phyloP scores from a whole-genome alignment of 1,140 invertebrate species.

The Copidosoma floridanum region DNA sequence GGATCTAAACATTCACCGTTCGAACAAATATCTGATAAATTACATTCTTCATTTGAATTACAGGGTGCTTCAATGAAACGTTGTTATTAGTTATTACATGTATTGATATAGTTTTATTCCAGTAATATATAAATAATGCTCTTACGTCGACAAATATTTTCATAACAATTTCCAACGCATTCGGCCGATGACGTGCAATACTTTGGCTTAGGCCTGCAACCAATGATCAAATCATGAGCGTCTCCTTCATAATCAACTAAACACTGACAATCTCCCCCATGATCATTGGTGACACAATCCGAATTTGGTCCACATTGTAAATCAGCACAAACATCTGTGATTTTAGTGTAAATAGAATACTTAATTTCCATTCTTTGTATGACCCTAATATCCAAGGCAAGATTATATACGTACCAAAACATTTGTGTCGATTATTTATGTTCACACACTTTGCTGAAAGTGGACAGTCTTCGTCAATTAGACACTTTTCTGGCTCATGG shows the following conservation, averaged over 20 bases:
- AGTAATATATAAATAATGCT: too few species aligned
- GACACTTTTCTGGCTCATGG: constrained; percentile 73
- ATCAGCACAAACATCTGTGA: constrained; percentile 72
- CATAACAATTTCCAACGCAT: constrained; percentile 77
- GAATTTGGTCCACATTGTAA: constrained; percentile 76
- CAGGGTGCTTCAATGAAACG: constrained; percentile 67
- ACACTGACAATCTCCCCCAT: constrained; percentile 75
- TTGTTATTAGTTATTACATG: constrained; percentile 4
- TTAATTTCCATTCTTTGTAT: not conserved
- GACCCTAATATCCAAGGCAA: not conserved
- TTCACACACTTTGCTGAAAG: constrained; percentile 70
- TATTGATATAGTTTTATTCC: not conserved
- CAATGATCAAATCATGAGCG: constrained; percentile 65
- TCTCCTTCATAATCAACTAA: constrained; percentile 74
- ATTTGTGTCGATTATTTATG: constrained; percentile 70
- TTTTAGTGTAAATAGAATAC: not conserved
- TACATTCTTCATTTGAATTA: constrained; percentile 77
- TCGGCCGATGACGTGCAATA: constrained; percentile 69
- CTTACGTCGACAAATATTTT: constrained; percentile 77
- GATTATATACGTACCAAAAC: constrained; percentile 58
- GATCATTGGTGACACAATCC: constrained; percentile 74
- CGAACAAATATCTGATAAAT: constrained; percentile 72
- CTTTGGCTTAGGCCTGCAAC: constrained; percentile 75
- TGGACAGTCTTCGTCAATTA: constrained; percentile 75
- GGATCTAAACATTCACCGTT: constrained; percentile 82